Evolutionary conservation across 2,113 vertebrate species (phyloP), one percentile per base, ranked within the genome.

Genomic region (Chroicocephalus ridibundus): DNA sequence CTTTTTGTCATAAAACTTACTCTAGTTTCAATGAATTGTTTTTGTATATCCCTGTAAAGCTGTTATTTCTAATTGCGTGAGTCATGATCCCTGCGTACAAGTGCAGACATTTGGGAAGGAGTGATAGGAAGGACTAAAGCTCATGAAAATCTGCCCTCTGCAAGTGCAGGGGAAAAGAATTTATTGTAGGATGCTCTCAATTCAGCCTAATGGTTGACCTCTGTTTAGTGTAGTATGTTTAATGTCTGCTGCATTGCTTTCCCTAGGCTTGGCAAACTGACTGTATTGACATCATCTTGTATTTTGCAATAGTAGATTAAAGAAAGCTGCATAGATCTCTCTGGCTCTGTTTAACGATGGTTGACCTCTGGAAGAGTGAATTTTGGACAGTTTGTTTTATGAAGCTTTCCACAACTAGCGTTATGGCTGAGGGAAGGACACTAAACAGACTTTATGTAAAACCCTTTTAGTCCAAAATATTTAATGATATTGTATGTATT

Each of bases 251-350:
- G 52, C 66, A 9, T 58, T 95, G 91, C 94, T 96, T 94, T 93
- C 60, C 70, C 38, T 4, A 2, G 86, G 60, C 75, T 89, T 96
- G 90, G 90, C 93, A 89, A 25, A 2, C 51, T 72, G 81, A 32
- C 74, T 82, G 69, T 47, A 15, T 65, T 91, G 86, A 91, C 86
- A 91, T 95, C 86, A 90, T 82, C 83, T 91, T 77, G 44, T 49
- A 3, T 95, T 96, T 95, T 90, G 92, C 94, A 94, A 79, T 36
- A 84, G 16, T 11, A 86, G 85, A 88, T 96, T 92, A 88, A 91
- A 94, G 91, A 61, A 90, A 88, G 82, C 90, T 94, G 76, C 81
- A 36, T 11, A 42, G 82, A 79, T 64, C 17, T 54, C 84, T 96
- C 58, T 87, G 86, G 58, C 80, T 94, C 46, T 76, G 34, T 54